Conservation (phyloP, 2,888 invertebrate species). For the Philaethria dido region DNA sequence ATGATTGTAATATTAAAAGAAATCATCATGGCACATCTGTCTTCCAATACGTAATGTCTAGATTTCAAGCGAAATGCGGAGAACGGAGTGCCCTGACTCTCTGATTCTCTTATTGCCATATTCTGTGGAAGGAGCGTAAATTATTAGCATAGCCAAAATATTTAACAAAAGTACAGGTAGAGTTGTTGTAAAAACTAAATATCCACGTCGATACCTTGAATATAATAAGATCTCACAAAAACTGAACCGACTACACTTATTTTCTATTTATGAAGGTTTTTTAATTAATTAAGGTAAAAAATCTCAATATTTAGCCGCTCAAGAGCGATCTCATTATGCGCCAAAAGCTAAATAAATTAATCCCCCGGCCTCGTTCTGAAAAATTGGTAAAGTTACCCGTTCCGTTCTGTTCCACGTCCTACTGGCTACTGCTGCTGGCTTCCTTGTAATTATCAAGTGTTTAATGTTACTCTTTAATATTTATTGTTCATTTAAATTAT, state of each 20-base stretch:
- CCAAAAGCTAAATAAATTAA: conserved; percentile 32
- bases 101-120: no score
- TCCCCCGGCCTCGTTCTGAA: conserved; percentile 31
- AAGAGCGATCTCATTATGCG: conserved; percentile 37
- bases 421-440: not conserved
- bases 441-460: not conserved
- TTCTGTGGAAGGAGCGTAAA: no score
- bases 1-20: no score
- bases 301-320: conserved; percentile 33
- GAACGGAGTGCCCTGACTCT: no score
- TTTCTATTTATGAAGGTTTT: conserved; percentile 6
- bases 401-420: not conserved
- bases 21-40: no score
- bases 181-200: no score
- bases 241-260: not conserved
- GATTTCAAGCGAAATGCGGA: no score
- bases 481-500: conserved; percentile 4
- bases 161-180: not conserved
- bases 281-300: conserved; percentile 33
- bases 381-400: conserved; percentile 26
- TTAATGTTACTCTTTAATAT: conserved; percentile 11
- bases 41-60: no score
- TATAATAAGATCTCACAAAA: not conserved
- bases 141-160: no score
- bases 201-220: not conserved